Evolutionary conservation across 2,888 invertebrate species (phyloP).

Genomic region (Macaria notata): DNA sequence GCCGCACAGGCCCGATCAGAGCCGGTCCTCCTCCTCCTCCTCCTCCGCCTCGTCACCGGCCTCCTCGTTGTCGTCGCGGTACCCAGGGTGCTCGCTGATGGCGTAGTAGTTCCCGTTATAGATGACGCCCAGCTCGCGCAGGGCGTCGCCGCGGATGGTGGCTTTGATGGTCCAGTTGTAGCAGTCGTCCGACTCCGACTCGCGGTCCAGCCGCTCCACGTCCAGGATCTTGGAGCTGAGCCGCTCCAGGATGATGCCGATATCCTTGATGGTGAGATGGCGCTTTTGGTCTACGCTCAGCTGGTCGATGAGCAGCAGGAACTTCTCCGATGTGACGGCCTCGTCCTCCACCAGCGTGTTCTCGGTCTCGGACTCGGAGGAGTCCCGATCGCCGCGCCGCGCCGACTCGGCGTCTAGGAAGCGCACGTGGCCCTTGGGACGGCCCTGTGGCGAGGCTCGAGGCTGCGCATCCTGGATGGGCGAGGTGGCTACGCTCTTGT

Average conservation of each 20-base stretch:
- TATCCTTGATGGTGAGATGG: constrained; percentile 96
- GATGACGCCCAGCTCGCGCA: constrained; percentile 95
- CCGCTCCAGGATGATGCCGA: constrained; percentile 96
- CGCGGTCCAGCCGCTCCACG: constrained; percentile 95
- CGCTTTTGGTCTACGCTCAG: constrained; percentile 95
- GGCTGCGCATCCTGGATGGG: constrained; percentile 92
- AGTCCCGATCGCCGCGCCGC: constrained; percentile 87
- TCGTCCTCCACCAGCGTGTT: constrained; percentile 96
- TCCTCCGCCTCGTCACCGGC: constrained; percentile 92
- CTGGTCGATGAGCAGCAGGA: constrained; percentile 95
- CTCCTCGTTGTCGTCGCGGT: constrained; percentile 94
- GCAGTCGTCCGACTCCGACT: constrained; percentile 96
- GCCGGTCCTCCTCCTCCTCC: constrained; percentile 89
- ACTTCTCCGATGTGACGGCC: constrained; percentile 94
- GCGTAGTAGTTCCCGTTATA: constrained; percentile 98
- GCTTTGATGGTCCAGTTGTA: constrained; percentile 99
- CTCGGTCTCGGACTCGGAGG: constrained; percentile 96
- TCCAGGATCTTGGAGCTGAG: constrained; percentile 96
- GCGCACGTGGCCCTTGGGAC: constrained; percentile 90
- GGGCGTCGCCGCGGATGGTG: constrained; percentile 94
- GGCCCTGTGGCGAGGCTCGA: constrained; percentile 85
- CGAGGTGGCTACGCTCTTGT: constrained; percentile 95
- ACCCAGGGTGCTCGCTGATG: constrained; percentile 96
- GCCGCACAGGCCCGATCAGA: constrained; percentile 83
- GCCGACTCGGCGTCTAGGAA: constrained; percentile 90